These are phyloP conservation scores for Pogonocichla stellata DNA, from an alignment of 2,113 vertebrate species.

Conservation along the genomic window DNA sequence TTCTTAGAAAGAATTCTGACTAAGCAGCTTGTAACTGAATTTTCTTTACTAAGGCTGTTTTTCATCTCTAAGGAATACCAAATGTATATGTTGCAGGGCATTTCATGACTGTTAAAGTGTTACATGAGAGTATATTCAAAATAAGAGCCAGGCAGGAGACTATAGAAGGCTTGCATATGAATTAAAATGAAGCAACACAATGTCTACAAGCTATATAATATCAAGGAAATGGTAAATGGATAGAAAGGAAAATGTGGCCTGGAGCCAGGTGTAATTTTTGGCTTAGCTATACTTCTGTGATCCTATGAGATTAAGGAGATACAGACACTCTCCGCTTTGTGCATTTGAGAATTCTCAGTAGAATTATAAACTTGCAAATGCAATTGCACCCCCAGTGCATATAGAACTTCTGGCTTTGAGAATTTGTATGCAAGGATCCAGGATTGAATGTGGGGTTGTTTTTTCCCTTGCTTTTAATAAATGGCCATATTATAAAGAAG, in stretches of 20 bases:
- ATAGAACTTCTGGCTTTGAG: neutral
- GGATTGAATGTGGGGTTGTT: neutral
- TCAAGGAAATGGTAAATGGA: neutral
- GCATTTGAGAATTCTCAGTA: conserved; percentile 10
- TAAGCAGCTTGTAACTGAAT: conserved; percentile 7
- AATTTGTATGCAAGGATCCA: neutral
- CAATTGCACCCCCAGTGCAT: neutral
- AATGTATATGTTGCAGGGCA: neutral
- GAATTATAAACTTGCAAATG: neutral
- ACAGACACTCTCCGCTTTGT: accelerated
- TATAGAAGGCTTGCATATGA: neutral
- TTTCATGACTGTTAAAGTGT: neutral
- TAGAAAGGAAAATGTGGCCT: neutral
- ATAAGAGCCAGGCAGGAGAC: neutral
- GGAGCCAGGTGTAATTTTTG: neutral
- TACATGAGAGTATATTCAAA: conserved; percentile 9
- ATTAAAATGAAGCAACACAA: neutral
- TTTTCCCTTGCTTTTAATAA: neutral
- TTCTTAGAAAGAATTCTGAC: conserved; percentile 23
- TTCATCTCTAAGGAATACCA: conserved; percentile 16
- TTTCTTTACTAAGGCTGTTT: conserved; percentile 19
- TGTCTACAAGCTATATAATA: neutral
- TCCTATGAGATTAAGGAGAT: neutral
- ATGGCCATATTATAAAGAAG: neutral
- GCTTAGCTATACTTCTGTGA: neutral